Base-by-base conservation (phyloP, 2,888 invertebrate genomes). In the Drosophila austrosaltans region DNA sequence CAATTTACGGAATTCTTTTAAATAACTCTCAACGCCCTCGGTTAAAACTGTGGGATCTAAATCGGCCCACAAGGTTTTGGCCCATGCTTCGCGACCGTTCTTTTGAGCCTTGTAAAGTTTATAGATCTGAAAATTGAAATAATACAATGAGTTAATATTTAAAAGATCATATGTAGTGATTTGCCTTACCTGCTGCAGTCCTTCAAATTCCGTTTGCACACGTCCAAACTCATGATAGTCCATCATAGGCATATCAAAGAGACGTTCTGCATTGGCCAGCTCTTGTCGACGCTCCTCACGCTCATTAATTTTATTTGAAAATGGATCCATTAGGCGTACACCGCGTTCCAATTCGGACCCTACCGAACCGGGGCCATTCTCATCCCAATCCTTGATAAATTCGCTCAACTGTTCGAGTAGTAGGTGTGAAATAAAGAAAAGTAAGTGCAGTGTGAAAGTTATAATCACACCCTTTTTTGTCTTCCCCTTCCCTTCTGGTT, bases 11-110 rank as follows among this genome's bases (percentile, higher is more conserved):
- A 96, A 96, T 79, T 96, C 96, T 87, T 95, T 96, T 74, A 97
- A 93, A 93, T 96, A 98, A 76, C 94, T 94, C 78, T 98, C 98
- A 85, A 98, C 97, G 3, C 97, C 98, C 67, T 97, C 97, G 7
- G 96, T 94, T 92, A 98, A 93, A 0, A 95, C 95, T 86, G 96
- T 96, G 1, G 98, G 96, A 92, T 98, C 96, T 59, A 98, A 93
- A 91, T 98, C 95, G 6, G 94, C 95, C 98, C 98, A 98, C 10
- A 98, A 91, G 0, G 97, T 97, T 91, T 96, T 96, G 0, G 97
- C 95, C 98, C 98, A 98, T 4, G 93, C 86, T 76, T 97, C 96
- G 53, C 97, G 93, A 0, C 96, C 96, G 75, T 94, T 93, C 93
- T 95, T 96, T 91, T 97, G 97, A 1, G 95, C 94, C 78, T 95